Percentiles rank a stretch among this genome's conserved stretches.
Evolutionary conservation across 2,888 invertebrate genomes (phyloP).

Genomic region (Pteria penguin): DNA sequence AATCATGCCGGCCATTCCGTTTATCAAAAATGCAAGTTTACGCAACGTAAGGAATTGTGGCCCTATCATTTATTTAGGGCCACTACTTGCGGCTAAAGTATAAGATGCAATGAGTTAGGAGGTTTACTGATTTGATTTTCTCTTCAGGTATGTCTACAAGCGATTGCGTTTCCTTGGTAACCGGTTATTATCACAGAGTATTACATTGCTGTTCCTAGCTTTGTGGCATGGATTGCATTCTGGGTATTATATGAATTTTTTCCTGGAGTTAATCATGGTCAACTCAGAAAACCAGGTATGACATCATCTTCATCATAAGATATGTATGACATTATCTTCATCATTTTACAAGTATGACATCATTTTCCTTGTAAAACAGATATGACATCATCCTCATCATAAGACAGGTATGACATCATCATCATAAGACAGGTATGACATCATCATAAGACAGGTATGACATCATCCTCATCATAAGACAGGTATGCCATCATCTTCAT

Average conservation of each 20-base stretch:
- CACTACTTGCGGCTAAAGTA: too few species aligned
- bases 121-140: too few species aligned
- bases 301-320: background rate
- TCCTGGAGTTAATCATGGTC: slow-evolving; percentile 89
- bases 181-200: slow-evolving; percentile 88
- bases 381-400: too few species aligned
- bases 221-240: slow-evolving; percentile 97
- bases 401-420: background rate
- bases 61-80: too few species aligned
- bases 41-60: too few species aligned
- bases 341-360: background rate
- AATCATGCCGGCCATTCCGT: too few species aligned
- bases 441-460: too few species aligned
- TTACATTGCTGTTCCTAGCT: slow-evolving; percentile 92
- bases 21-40: too few species aligned
- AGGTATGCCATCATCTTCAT: too few species aligned
- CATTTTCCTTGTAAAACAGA: too few species aligned
- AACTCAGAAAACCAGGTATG: slow-evolving; percentile 75
- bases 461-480: too few species aligned
- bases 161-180: slow-evolving; percentile 94
- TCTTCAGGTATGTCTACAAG: slow-evolving; percentile 90
- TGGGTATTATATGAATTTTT: slow-evolving; percentile 96
- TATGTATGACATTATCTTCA: background rate
- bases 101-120: too few species aligned
- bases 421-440: background rate